Percentiles rank a stretch among this genome's conserved stretches.
phyloP scores from a whole-genome alignment of 2,888 invertebrate genomes.

The Exephanes ischioxanthus region DNA sequence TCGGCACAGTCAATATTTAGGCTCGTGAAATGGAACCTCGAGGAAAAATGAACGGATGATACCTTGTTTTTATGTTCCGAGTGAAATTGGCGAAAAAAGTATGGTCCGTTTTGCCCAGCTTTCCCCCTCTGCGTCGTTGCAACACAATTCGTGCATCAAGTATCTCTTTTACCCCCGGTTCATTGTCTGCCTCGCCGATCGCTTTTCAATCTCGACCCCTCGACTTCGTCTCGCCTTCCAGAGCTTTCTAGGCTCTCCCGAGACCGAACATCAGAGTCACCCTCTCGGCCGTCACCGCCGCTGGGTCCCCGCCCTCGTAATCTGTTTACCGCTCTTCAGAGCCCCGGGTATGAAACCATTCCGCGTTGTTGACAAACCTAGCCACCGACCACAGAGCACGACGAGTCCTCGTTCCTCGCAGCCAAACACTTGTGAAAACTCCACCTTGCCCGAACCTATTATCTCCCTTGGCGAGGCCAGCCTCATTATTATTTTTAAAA shows the following conservation, averaged over 20 bases:
- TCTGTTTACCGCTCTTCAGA: slow-evolving; percentile 76
- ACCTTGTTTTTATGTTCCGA: background rate
- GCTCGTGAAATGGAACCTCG: too few species aligned
- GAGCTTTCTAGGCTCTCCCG: slow-evolving; percentile 61
- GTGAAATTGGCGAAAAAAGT: background rate
- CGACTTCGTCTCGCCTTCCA: slow-evolving; percentile 50
- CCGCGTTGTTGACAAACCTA: slow-evolving; percentile 71
- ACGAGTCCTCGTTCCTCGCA: slow-evolving; percentile 67
- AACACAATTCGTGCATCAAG: background rate
- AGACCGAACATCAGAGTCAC: slow-evolving; percentile 32
- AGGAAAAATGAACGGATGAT: background rate
- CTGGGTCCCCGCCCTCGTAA: slow-evolving; percentile 71
- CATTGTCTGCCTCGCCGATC: slow-evolving; percentile 28
- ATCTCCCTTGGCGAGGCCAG: background rate
- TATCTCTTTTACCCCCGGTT: slow-evolving; percentile 46
- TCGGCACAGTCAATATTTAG: background rate
- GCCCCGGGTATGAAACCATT: slow-evolving; percentile 54
- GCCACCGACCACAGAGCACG: slow-evolving; percentile 47
- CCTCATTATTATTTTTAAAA: background rate
- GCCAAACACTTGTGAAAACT: slow-evolving; percentile 76
- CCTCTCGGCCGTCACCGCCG: slow-evolving; percentile 49
- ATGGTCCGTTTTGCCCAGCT: background rate
- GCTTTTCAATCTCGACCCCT: slow-evolving; percentile 42
- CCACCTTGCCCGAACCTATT: slow-evolving; percentile 34
- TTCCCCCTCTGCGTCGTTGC: background rate